Percentiles rank a stretch among this genome's conserved stretches.
Evolutionary conservation across 2,888 invertebrate genomes (phyloP).

Genomic region (Junonia oenone): DNA sequence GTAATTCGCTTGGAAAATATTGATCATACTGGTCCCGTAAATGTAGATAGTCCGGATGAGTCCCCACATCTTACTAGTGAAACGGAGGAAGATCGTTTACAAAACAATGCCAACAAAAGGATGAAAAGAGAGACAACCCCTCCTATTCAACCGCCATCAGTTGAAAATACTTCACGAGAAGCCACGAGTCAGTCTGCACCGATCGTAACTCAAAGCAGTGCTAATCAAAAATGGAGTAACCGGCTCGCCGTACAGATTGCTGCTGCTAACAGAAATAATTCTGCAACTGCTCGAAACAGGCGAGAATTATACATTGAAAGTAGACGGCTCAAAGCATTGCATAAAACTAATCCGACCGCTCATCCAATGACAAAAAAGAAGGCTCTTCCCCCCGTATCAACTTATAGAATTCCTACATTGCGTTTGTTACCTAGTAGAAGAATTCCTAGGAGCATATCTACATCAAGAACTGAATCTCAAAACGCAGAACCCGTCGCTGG

Average conservation of each 20-base stretch:
- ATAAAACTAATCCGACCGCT: conserved; percentile 60
- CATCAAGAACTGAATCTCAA: conserved; percentile 34
- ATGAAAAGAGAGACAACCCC: conserved; percentile 22
- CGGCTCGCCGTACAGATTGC: conserved; percentile 70
- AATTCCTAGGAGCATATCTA: conserved; percentile 31
- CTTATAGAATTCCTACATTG: conserved; percentile 60
- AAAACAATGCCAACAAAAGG: conserved; percentile 31
- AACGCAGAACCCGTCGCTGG: conserved; percentile 55
- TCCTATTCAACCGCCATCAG: conserved; percentile 20
- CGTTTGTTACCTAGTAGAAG: conserved; percentile 47
- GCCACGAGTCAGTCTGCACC: conserved; percentile 32
- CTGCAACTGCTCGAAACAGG: conserved; percentile 58
- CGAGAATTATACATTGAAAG: conserved; percentile 61
- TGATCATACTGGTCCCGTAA: conserved; percentile 60
- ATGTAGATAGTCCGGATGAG: conserved; percentile 63
- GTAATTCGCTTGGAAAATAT: conserved; percentile 63
- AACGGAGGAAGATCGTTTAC: conserved; percentile 33
- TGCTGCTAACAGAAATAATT: conserved; percentile 67
- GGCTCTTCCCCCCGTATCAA: conserved; percentile 51
- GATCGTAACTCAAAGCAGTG: conserved; percentile 28
- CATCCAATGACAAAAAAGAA: conserved; percentile 59
- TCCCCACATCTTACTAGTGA: conserved; percentile 35
- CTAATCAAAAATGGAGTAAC: conserved; percentile 57
- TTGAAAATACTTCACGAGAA: conserved; percentile 12
- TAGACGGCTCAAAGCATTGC: conserved; percentile 61